A percentile compares a stretch with the other conserved stretches of the same genome.
Evolutionary conservation across 2,113 vertebrate genomes (phyloP).

Genomic region (Pygoscelis antarcticus): DNA sequence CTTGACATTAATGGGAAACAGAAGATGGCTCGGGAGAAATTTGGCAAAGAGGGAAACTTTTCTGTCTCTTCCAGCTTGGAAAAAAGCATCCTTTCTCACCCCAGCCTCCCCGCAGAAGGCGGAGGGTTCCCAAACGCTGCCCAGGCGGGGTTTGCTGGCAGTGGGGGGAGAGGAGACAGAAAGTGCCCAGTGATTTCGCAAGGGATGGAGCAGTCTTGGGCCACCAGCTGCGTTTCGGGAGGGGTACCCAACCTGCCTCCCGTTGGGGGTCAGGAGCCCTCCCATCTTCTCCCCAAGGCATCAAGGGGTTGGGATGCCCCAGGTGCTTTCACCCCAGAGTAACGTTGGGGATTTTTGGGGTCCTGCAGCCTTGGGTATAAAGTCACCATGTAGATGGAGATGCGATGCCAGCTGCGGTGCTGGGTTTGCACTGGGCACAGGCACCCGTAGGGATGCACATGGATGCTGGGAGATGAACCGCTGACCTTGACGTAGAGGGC

Average conservation of each 20-base stretch:
- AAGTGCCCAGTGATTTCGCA: not conserved
- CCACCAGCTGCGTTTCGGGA: not conserved
- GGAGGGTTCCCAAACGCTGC: not conserved
- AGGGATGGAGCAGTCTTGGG: not conserved
- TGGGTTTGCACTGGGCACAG: not conserved
- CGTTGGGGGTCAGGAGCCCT: rapidly evolving
- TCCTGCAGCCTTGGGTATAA: not conserved
- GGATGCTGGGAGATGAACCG: not conserved
- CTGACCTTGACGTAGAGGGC: not conserved
- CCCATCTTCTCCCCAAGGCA: not conserved
- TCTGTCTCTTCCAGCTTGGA: slow-evolving; percentile 45
- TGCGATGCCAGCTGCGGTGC: not conserved
- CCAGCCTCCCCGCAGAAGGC: not conserved
- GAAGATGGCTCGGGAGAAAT: slow-evolving; percentile 43
- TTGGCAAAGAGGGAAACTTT: slow-evolving; percentile 18
- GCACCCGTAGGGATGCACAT: rapidly evolving
- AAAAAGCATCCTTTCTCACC: slow-evolving; percentile 19
- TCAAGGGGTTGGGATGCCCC: not conserved
- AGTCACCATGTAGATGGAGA: rapidly evolving
- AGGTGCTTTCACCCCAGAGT: not conserved
- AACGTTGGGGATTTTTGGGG: rapidly evolving
- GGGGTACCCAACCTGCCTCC: not conserved
- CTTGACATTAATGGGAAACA: slow-evolving; percentile 34
- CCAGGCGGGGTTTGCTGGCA: not conserved
- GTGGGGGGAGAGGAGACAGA: not conserved